A percentile compares a stretch with the other conserved stretches of the same genome.
phyloP scores from a whole-genome alignment of 2,113 vertebrate genomes.

The Syngnathoides biaculeatus region DNA sequence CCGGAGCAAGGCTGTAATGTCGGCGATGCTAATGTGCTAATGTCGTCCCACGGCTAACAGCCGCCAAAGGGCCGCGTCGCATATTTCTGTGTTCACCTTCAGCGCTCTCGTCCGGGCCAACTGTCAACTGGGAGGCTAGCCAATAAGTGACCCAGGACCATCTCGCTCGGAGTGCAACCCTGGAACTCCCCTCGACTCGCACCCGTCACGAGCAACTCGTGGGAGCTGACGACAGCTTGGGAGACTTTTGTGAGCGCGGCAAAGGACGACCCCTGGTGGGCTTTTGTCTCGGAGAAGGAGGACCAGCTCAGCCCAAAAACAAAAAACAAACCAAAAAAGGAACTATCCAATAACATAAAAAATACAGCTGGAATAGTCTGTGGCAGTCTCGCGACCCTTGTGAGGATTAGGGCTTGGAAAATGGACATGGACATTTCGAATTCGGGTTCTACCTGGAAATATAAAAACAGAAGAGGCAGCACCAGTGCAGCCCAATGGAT shows the following conservation, averaged over 20 bases:
- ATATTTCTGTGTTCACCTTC: not conserved
- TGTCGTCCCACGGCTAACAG: not conserved
- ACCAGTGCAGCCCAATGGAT: too few relatives aligned
- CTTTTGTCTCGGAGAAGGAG: not conserved
- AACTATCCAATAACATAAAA: not conserved
- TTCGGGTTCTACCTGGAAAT: too few relatives aligned
- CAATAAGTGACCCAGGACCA: not conserved
- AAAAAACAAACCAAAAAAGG: too few relatives aligned
- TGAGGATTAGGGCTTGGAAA: too few relatives aligned
- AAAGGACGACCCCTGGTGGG: not conserved
- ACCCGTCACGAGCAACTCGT: not conserved
- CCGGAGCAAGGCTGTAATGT: not conserved
- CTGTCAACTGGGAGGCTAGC: not conserved
- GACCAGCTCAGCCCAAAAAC: not conserved
- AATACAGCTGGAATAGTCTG: too few relatives aligned
- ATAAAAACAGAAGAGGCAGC: too few relatives aligned
- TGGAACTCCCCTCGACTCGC: not conserved
- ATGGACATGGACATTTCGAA: too few relatives aligned
- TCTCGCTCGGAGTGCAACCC: not conserved
- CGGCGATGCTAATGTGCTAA: not conserved
- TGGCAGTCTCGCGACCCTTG: too few relatives aligned
- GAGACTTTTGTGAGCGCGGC: conserved; percentile 2
- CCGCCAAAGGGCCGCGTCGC: not conserved
- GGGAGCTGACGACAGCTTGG: not conserved
- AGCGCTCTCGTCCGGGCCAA: not conserved